Conservation (phyloP, 2,797 vertebrate genomes). For the Oreonectes daqikongensis region DNA sequence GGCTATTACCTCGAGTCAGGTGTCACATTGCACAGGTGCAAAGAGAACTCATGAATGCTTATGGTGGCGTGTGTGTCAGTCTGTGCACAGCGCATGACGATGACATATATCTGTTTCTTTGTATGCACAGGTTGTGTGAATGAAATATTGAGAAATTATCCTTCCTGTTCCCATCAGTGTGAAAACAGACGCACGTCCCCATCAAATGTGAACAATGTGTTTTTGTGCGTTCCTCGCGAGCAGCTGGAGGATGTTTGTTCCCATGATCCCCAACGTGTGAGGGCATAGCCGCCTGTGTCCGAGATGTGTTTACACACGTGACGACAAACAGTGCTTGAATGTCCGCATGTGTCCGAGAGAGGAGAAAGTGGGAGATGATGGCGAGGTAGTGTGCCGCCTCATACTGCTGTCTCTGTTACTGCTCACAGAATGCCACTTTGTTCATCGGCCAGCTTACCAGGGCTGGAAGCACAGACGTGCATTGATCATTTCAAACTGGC, state of each 20-base stretch:
- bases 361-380: slow-evolving; percentile 50
- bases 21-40: slow-evolving; percentile 71
- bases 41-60: slow-evolving; percentile 55
- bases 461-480: slow-evolving; percentile 74
- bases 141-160: background rate
- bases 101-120: background rate
- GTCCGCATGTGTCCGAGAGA: slow-evolving; percentile 42
- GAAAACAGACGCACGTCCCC: background rate
- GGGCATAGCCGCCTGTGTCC: slow-evolving; percentile 33
- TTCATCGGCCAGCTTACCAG: slow-evolving; percentile 68
- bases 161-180: background rate
- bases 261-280: slow-evolving; percentile 11
- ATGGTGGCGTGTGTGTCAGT: slow-evolving; percentile 38
- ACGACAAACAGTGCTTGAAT: slow-evolving; percentile 33
- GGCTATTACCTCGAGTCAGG: slow-evolving; percentile 82
- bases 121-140: background rate
- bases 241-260: background rate
- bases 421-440: slow-evolving; percentile 79
- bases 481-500: slow-evolving; percentile 72
- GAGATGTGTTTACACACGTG: slow-evolving; percentile 57
- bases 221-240: background rate
- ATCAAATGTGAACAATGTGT: slow-evolving; percentile 13
- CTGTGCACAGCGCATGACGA: slow-evolving; percentile 5
- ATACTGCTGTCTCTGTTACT: slow-evolving; percentile 63
- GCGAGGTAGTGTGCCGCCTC: slow-evolving; percentile 52